phyloP scores from a whole-genome alignment of 2,797 vertebrate genomes.

The Chrysocyon brachyurus region DNA sequence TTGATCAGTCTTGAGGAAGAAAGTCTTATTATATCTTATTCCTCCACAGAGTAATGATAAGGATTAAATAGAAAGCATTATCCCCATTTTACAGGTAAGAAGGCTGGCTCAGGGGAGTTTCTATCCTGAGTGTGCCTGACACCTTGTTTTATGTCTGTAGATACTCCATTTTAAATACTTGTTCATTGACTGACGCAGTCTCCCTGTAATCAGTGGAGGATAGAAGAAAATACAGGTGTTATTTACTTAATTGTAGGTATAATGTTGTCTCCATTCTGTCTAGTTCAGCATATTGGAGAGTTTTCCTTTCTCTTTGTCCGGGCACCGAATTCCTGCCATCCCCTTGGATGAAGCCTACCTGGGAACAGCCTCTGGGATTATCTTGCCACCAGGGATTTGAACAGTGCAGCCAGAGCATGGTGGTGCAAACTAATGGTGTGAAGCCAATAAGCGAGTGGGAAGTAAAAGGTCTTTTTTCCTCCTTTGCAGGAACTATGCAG shows the following conservation, averaged over 20 bases:
- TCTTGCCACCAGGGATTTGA: not conserved
- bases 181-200: not conserved
- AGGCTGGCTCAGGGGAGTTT: not conserved
- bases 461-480: not conserved
- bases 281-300: not conserved
- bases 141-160: not conserved
- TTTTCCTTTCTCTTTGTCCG: not conserved
- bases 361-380: not conserved
- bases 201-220: not conserved
- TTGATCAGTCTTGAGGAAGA: not conserved
- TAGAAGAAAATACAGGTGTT: not conserved
- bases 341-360: accelerated
- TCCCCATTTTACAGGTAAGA: not conserved
- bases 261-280: not conserved
- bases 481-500: not conserved
- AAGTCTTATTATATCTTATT: not conserved
- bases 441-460: not conserved
- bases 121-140: not conserved
- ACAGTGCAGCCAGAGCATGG: not conserved
- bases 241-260: not conserved
- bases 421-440: not conserved
- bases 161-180: not conserved
- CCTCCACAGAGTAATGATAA: not conserved
- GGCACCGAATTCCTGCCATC: not conserved
- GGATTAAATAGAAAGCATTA: not conserved